Evolutionary conservation across 2,888 invertebrate species (phyloP), one percentile per base, ranked within the genome.

Genomic region (Agelastica alni): DNA sequence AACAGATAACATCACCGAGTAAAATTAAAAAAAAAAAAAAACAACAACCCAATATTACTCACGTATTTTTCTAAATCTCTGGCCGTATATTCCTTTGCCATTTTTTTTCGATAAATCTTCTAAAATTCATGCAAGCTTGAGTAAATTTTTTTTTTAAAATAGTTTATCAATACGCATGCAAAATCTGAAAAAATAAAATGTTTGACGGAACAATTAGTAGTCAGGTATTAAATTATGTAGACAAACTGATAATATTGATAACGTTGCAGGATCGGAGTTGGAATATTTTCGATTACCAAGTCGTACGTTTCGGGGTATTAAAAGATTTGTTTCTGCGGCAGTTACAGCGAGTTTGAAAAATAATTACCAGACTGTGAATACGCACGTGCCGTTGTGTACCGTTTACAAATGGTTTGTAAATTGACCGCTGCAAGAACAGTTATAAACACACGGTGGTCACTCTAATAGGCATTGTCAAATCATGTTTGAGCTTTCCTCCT

Each of bases 51-150:
- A n/a, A 78, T 78, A 56, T 51, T 71, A 73, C 74, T 75, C 69
- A 74, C 75, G 53, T 73, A 73, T 70, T 68, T 72, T 32, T 69
- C 70, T 58, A 68, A 64, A 59, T 71, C 71, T 62, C 68, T 67
- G n/a, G 66, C 65, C 13, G 68, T 64, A 51, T 70, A 72, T 37
- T 65, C 60, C 58, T 57, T 68, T 34, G 72, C 70, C 72, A 72
- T 72, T 30, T 20, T 53, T 53, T 44, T 53, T 22, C 37, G 45
- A 41, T 34, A 31, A 49, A 28, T 31, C 32, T 56, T 53, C 59
- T 51, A 60, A 59, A 63, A 57, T 46, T 42, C 67, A 64, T 69
- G 64, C 66, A 68, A 60, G 20, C 41, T 18, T 16, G 17, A 17
- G 26, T 30, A 36, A 51, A 36, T 16, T 13, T 18, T 36, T 43